Base-by-base conservation (phyloP, 2,113 vertebrate genomes). In the Hemibagrus wyckioides region DNA sequence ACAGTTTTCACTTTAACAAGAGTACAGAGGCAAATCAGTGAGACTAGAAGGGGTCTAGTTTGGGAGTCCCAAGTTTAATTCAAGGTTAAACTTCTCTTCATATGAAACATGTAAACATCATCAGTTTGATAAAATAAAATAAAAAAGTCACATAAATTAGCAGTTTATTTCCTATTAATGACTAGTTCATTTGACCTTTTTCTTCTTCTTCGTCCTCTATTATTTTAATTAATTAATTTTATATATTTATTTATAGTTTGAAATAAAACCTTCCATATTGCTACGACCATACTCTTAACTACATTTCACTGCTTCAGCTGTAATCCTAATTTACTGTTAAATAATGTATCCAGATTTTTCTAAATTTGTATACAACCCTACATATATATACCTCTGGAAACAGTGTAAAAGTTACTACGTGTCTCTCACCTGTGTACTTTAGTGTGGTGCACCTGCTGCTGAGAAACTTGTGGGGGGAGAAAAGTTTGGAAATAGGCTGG, bases 361-460 rank as follows among this genome's bases (percentile, higher is more conserved):
- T 79, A 21, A 2, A 28, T 8, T 50, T 79, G 15, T 30, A 52
- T 33, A 33, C 14, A 33, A 21, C 17, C 17, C 17, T 23, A 11
- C 4, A 23, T 80, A 48, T 48, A 36, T 1, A 30, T 5, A 30
- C 14, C 14, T 5, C 10, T 28, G 23, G 11, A 1, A 30, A 44
- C 17, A 61, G 5, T 10, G 57, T 9, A 21, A 25, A 33, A 83
- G 82, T 83, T 21, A 0, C 2, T 6, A 23, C 15, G 44, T 54
- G 57, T 82, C 23, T 82, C 36, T 19, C 14, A 4, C 36, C 7
- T 82, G 41, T 50, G 52, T 80, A 80, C 75, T 80, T 88, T 83
- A 21, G 6, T 36, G 41, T 10, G 23, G 36, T 23, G 85, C 93
- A 93, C 92, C 92, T 93, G 93, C 90, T 61, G 89, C 90, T 83